Percentiles rank a stretch among this genome's conserved stretches.
Evolutionary conservation across 2,888 invertebrate genomes (phyloP).

Genomic region (Tetanocera ferruginea): DNA sequence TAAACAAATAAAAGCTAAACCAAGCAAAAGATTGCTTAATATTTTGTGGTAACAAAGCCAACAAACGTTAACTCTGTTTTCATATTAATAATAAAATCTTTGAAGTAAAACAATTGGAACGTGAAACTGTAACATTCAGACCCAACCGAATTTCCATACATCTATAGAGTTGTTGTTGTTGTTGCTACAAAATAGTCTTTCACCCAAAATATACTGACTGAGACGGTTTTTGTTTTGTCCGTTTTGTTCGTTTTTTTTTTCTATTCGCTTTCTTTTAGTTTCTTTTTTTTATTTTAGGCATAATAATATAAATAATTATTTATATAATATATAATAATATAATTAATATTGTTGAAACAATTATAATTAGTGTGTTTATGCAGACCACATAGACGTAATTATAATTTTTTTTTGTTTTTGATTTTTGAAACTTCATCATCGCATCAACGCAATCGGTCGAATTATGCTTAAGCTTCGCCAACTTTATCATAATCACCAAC

Average conservation of each 20-base stretch:
- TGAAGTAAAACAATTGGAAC: too few relatives aligned
- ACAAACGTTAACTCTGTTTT: too few relatives aligned
- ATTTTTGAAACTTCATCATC: slow-evolving; percentile 17
- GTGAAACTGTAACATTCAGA: too few relatives aligned
- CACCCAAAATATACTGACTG: too few relatives aligned
- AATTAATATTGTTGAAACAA: slow-evolving; percentile 39
- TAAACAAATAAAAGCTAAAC: too few relatives aligned
- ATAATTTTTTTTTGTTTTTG: slow-evolving; percentile 6
- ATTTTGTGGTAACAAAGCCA: not conserved
- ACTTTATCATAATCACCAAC: slow-evolving; percentile 23
- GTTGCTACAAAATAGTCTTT: too few relatives aligned
- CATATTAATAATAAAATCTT: too few relatives aligned
- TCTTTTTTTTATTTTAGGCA: slow-evolving; percentile 64
- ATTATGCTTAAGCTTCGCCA: slow-evolving; percentile 19
- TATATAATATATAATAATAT: slow-evolving; percentile 51
- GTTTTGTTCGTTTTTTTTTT: slow-evolving; percentile 3
- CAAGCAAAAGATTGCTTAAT: too few relatives aligned
- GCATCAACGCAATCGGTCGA: slow-evolving; percentile 22
- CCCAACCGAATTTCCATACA: too few relatives aligned
- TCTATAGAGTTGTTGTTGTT: too few relatives aligned
- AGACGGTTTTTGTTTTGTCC: too few relatives aligned
- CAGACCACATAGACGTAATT: slow-evolving; percentile 33
- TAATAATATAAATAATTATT: slow-evolving; percentile 64
- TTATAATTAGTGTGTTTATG: slow-evolving; percentile 37
- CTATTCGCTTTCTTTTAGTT: slow-evolving; percentile 56